Percentiles rank a stretch among this genome's conserved stretches.
These are phyloP conservation scores for Drosophila ercepeae DNA, from an alignment of 1,140 invertebrate genomes.

Conservation along the genomic window DNA sequence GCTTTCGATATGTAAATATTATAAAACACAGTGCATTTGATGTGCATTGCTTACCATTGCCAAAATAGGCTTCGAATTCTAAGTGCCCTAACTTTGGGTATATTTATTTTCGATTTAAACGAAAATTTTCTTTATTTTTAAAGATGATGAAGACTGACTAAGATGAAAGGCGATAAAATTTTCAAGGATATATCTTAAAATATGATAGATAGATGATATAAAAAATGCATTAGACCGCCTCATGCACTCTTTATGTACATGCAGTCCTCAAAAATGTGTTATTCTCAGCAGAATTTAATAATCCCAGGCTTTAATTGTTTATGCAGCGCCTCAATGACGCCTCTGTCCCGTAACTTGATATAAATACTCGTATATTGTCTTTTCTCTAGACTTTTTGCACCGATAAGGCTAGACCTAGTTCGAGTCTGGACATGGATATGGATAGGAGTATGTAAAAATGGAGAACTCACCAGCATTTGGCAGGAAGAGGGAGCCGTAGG, in stretches of 20 bases:
- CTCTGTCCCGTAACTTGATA: constrained; percentile 62
- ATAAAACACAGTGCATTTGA: constrained; percentile 50
- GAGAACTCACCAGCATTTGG: constrained; percentile 72
- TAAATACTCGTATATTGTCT: constrained; percentile 5
- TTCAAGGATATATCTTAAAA: too few relatives aligned
- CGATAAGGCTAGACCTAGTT: constrained; percentile 50
- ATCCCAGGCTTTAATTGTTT: constrained; percentile 74
- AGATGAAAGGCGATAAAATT: too few relatives aligned
- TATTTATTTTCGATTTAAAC: neutral
- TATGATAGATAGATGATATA: too few relatives aligned
- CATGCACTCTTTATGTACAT: constrained; percentile 19
- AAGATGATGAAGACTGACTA: neutral
- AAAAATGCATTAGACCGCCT: constrained; percentile 7
- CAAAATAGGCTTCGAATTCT: constrained; percentile 12
- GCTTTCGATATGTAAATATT: constrained; percentile 58
- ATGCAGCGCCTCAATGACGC: constrained; percentile 75
- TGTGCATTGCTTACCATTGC: constrained; percentile 9
- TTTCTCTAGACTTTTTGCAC: constrained; percentile 16
- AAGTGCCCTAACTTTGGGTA: constrained; percentile 1
- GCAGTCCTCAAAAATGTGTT: constrained; percentile 64
- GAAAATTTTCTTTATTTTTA: neutral
- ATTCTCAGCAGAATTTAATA: constrained; percentile 66
- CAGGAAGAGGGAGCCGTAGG: constrained; percentile 75
- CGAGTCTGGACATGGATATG: constrained; percentile 4
- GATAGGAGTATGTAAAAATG: neutral